Evolutionary conservation across 2,113 vertebrate genomes (phyloP), one percentile per base, ranked within the genome.

Genomic region (Indicator maculatus): DNA sequence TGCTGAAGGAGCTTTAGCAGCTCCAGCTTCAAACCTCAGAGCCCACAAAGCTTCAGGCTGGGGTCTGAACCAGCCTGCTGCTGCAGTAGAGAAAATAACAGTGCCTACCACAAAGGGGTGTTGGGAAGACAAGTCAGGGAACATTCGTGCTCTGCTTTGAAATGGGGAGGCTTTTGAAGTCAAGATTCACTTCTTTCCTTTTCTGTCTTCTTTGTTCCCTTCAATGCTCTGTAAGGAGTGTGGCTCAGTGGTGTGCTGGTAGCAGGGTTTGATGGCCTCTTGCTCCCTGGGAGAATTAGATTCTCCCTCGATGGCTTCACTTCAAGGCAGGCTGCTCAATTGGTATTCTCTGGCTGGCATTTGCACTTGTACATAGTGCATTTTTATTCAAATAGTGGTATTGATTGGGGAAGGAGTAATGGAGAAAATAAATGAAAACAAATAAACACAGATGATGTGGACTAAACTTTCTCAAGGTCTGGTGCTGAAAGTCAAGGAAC

Each of bases 321-420:
- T 96, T 95, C 92, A 86, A 93, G 93, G 95, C 75, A 28, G 45
- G 0, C 0, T 1, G 3, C 81, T 56, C 82, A 20, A 74, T 93
- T 92, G 88, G 77, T 78, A 85, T 86, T 86, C 91, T 81, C 67
- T 1, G 53, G 5, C 1, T 38, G 76, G 58, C 65, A 4, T 60
- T 65, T 8, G 84, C 86, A 93, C 86, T 56, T 3, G 47, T 8
- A 69, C 79, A 8, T 12, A 47, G 84, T 18, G 95, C 74, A 30
- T 93, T 93, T 96, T 96, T 91, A 96, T 96, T 95, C 96, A 96
- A 95, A 96, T 93, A 17, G 33, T 3, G 56, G 30, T 94, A 94
- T 93, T 14, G 94, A 96, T 96, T 9, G 41, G 1, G 17, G 78
- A 5, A 50, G 30, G 83, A 45, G 79, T 70, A 85, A 91, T 26